Evolutionary conservation across 2,888 invertebrate species (phyloP), one percentile per base, ranked within the genome.

Genomic region (Cryptocephalus primarius): DNA sequence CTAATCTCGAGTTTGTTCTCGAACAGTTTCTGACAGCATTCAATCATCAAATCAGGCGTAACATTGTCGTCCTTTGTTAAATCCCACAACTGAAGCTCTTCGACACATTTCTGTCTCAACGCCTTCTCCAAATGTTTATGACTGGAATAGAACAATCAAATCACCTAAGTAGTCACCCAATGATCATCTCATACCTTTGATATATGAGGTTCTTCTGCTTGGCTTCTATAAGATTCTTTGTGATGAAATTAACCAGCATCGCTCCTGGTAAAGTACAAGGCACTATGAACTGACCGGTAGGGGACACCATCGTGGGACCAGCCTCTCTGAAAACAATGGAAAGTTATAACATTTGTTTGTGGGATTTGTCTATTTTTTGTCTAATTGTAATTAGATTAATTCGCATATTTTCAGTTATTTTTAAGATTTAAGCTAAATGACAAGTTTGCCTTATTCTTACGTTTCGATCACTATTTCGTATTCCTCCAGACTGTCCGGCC

Each of bases 291-390:
- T 94, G 92, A 3, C 94, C 95, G 3, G 90, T 90, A 0, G 92
- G 92, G 9, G 91, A 91, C 32, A 95, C 77, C 87, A 92, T 93
- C 46, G 95, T 65, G 0, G 94, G 94, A 1, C 94, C 94, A 4
- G 93, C 88, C 68, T 92, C 93, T 14, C 93, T 93, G 71, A 12
- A 72, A 70, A 40, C 22, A 42, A 44, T 22, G n/a, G n/a, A 22
- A 22, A 22, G 6, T 22, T 4, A 22, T 22, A 22, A 22, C 6
- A 4, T 22, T 22, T 6, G 22, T 22, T 22, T 22, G 3, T 22
- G 3, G 6, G 22, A 22, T 22, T 22, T 22, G 22, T 22, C n/a
- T n/a, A n/a, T n/a, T 22, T 22, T 22, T 2, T 22, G 22, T 22
- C 6, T 22, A 22, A 22, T 22, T 22, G 22, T 22, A 22, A 22